A percentile compares a stretch with the other conserved stretches of the same genome.
These are phyloP conservation scores for Hemiprocne comata DNA, from an alignment of 2,113 vertebrate species.

Conservation along the genomic window DNA sequence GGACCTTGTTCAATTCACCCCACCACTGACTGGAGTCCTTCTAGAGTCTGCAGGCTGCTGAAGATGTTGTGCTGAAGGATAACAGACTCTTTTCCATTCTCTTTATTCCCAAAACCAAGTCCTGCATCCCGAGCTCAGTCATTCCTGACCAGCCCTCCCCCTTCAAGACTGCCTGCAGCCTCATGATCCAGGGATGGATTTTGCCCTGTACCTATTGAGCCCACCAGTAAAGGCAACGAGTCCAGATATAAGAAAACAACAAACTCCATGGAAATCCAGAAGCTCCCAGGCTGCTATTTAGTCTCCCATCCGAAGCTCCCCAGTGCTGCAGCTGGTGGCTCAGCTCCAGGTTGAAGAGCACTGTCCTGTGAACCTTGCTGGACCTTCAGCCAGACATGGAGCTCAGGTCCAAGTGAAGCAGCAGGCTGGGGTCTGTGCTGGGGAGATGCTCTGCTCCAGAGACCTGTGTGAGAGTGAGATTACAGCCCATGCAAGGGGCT, in stretches of 20 bases:
- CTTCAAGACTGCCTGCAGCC: neutral
- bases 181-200: neutral
- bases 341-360: conserved; percentile 60
- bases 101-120: neutral
- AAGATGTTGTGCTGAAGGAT: neutral
- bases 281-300: neutral
- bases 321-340: neutral
- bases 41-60: neutral
- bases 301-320: too few relatives aligned
- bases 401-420: conserved; percentile 57
- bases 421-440: conserved; percentile 56
- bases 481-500: neutral
- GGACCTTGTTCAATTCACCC: neutral
- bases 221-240: neutral
- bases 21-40: neutral
- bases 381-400: conserved; percentile 53
- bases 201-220: neutral
- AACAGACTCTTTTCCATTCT: neutral
- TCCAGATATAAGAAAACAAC: neutral
- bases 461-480: conserved; percentile 29
- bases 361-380: neutral
- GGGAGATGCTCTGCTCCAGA: conserved; percentile 67
- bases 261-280: neutral
- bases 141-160: neutral
- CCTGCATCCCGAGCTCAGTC: neutral